Conservation (phyloP, 2,113 vertebrate species). For the Petroica traversi region DNA sequence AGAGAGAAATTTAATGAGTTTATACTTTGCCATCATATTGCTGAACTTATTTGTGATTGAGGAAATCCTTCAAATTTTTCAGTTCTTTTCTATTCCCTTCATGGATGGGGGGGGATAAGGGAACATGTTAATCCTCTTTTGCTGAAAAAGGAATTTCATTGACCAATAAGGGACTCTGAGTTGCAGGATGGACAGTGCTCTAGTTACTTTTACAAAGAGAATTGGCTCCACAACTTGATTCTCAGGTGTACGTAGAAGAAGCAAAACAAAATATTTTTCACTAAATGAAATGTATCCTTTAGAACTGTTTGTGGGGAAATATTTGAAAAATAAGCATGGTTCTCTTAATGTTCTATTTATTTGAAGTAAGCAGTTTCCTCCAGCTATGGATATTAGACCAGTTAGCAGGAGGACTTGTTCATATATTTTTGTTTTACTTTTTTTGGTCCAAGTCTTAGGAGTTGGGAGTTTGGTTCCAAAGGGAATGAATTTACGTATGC, state of each 20-base stretch:
- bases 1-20: neutral
- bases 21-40: neutral
- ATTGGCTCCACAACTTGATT: neutral
- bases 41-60: neutral
- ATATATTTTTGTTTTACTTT: conserved; percentile 30
- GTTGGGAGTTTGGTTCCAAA: conserved; percentile 35
- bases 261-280: neutral
- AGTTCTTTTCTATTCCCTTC: neutral
- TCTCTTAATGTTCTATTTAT: neutral
- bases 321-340: neutral
- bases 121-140: neutral
- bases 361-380: conserved; percentile 25
- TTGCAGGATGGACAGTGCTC: neutral
- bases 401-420: neutral
- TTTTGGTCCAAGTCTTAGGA: conserved; percentile 38
- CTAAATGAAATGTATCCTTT: neutral
- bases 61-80: neutral
- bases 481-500: conserved; percentile 38
- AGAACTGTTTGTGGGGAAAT: neutral
- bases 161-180: neutral
- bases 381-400: neutral
- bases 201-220: neutral
- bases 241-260: neutral
- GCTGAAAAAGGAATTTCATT: neutral
- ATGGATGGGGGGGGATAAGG: neutral